Percentiles rank a stretch among this genome's conserved stretches.
Evolutionary conservation across 2,113 vertebrate genomes (phyloP).

Genomic region (Atlantisia rogersi): DNA sequence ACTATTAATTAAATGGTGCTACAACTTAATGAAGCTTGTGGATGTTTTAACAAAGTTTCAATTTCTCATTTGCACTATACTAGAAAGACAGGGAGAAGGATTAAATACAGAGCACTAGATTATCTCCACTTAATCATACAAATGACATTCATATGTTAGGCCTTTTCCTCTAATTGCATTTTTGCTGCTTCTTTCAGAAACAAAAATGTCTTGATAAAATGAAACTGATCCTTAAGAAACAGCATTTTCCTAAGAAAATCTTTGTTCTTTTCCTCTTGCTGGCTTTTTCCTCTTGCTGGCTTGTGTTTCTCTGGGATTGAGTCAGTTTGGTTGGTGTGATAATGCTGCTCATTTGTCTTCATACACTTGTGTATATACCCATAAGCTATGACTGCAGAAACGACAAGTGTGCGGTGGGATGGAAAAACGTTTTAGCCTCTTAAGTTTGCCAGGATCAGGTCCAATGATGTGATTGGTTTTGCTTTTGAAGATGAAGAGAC

Average conservation of each 20-base stretch:
- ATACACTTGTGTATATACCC: neutral
- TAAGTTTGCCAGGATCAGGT: neutral
- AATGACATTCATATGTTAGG: constrained; percentile 51
- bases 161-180: constrained; percentile 55
- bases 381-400: neutral
- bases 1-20: constrained; percentile 34
- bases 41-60: constrained; percentile 50
- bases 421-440: neutral
- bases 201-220: constrained; percentile 57
- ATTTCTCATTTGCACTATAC: constrained; percentile 57
- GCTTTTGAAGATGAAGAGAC: neutral
- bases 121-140: constrained; percentile 51
- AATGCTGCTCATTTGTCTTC: neutral
- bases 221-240: constrained; percentile 46
- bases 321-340: neutral
- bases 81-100: neutral
- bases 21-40: constrained; percentile 46
- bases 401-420: neutral
- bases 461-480: neutral
- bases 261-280: neutral
- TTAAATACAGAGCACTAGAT: constrained; percentile 48
- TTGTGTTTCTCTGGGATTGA: neutral
- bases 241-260: constrained; percentile 55
- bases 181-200: constrained; percentile 68
- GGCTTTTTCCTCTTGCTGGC: neutral